phyloP scores from a whole-genome alignment of 2,888 invertebrate genomes.

The Pardosa pseudoannulata region DNA sequence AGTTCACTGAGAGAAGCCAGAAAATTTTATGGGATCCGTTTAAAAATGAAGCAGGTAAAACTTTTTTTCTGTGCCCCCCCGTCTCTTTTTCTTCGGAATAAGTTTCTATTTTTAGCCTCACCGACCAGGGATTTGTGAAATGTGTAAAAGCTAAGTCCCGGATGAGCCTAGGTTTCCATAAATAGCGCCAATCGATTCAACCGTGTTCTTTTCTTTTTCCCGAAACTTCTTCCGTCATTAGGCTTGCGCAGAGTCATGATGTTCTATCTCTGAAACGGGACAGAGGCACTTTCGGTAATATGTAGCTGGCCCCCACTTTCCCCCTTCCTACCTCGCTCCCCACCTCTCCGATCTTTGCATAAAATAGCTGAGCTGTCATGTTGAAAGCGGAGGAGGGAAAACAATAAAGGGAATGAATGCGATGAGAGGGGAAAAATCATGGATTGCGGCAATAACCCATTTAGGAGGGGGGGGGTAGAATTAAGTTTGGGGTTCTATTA shows the following conservation, averaged over 20 bases:
- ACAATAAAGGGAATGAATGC: constrained; percentile 4
- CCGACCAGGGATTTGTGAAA: constrained; percentile 46
- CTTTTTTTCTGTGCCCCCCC: constrained; percentile 12
- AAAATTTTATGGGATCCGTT: not conserved
- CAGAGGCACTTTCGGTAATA: not conserved
- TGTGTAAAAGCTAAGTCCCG: constrained; percentile 63
- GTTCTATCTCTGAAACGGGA: not conserved
- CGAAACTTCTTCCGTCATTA: constrained; percentile 51
- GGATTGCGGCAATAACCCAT: constrained; percentile 9
- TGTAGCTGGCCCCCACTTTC: too few species aligned
- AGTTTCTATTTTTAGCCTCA: constrained; percentile 59
- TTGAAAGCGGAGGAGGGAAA: not conserved
- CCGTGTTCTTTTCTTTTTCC: constrained; percentile 52
- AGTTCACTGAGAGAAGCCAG: not conserved
- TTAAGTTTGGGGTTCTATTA: constrained; percentile 7
- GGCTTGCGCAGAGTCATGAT: constrained; percentile 46
- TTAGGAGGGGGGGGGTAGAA: not conserved
- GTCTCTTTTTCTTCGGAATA: not conserved
- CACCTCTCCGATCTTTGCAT: too few species aligned
- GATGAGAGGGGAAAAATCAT: not conserved
- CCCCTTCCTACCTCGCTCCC: too few species aligned
- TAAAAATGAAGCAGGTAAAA: not conserved
- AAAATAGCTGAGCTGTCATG: too few species aligned
- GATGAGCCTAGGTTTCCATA: constrained; percentile 58
- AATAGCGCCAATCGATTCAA: constrained; percentile 68